phyloP scores from a whole-genome alignment of 2,888 invertebrate species.

The Phorcus lineatus region DNA sequence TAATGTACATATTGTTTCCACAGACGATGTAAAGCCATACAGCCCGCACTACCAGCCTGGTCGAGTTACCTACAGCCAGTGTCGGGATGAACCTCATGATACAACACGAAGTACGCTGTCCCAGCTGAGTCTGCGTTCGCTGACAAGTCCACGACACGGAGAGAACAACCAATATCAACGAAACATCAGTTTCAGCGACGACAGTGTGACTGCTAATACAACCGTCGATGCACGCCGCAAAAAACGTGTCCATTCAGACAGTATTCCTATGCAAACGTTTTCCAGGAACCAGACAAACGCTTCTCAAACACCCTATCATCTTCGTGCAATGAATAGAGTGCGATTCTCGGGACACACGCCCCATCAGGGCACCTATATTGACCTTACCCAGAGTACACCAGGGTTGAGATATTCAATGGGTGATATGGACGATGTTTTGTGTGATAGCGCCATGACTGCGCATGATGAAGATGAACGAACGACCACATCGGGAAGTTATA shows the following conservation, averaged over 20 bases:
- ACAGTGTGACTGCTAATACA: slow-evolving; percentile 63
- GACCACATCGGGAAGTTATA: slow-evolving; percentile 71
- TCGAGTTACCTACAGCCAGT: slow-evolving; percentile 1
- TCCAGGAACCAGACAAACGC: slow-evolving; percentile 1
- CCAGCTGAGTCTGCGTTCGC: slow-evolving; percentile 3
- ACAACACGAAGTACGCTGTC: neutral
- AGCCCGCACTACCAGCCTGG: slow-evolving; percentile 16
- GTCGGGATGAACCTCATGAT: neutral
- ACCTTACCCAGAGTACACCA: slow-evolving; percentile 52
- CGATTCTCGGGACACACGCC: neutral
- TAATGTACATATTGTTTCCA: neutral
- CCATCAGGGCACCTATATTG: slow-evolving; percentile 43
- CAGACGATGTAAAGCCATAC: slow-evolving; percentile 18
- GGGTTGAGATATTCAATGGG: slow-evolving; percentile 58
- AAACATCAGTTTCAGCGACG: slow-evolving; percentile 69
- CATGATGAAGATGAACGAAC: slow-evolving; percentile 60
- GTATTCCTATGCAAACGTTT: slow-evolving; percentile 15
- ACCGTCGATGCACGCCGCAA: slow-evolving; percentile 45
- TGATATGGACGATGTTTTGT: slow-evolving; percentile 59
- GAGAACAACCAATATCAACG: slow-evolving; percentile 39
- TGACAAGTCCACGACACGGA: slow-evolving; percentile 16
- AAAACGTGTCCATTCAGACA: slow-evolving; percentile 8
- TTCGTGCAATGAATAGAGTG: neutral
- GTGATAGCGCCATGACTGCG: slow-evolving; percentile 19
- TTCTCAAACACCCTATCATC: slow-evolving; percentile 13